Evolutionary conservation across 1,140 invertebrate species (phyloP).

Genomic region (Lamellibrachia luymesi): DNA sequence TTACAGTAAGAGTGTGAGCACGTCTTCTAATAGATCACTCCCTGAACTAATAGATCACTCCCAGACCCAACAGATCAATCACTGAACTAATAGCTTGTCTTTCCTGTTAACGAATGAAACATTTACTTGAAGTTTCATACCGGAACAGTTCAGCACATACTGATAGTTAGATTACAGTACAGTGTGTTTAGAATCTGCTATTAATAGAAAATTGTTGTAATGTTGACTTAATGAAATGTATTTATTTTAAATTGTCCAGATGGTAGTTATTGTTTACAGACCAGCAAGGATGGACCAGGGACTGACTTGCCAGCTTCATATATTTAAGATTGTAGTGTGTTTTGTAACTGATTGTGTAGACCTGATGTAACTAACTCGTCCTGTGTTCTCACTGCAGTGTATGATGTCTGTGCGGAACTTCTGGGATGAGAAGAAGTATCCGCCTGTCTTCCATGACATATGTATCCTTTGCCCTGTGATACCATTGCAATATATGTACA

Average conservation of each 20-base stretch:
- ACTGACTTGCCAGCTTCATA: background rate
- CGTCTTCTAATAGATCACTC: background rate
- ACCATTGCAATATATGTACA: background rate
- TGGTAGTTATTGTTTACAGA: background rate
- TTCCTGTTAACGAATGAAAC: no score
- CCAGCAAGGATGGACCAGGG: background rate
- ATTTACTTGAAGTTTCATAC: no score
- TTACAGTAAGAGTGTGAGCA: slow-evolving; percentile 50
- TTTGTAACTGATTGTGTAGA: background rate
- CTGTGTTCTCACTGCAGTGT: slow-evolving; percentile 55
- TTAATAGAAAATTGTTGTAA: background rate
- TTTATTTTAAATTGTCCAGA: background rate
- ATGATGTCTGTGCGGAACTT: slow-evolving; percentile 60
- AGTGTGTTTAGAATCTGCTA: no score
- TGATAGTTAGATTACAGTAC: no score
- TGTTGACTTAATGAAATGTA: background rate
- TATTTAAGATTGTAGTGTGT: background rate
- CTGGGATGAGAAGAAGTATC: slow-evolving; percentile 50
- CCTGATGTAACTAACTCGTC: background rate
- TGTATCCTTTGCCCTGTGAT: slow-evolving; percentile 54
- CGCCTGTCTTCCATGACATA: slow-evolving; percentile 63
- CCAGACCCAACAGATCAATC: background rate
- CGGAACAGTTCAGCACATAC: no score
- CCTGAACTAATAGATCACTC: no score
- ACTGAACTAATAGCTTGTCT: background rate